These are phyloP conservation scores for Apogon talboti DNA, from an alignment of 2,797 vertebrate genomes.

Conservation along the genomic window DNA sequence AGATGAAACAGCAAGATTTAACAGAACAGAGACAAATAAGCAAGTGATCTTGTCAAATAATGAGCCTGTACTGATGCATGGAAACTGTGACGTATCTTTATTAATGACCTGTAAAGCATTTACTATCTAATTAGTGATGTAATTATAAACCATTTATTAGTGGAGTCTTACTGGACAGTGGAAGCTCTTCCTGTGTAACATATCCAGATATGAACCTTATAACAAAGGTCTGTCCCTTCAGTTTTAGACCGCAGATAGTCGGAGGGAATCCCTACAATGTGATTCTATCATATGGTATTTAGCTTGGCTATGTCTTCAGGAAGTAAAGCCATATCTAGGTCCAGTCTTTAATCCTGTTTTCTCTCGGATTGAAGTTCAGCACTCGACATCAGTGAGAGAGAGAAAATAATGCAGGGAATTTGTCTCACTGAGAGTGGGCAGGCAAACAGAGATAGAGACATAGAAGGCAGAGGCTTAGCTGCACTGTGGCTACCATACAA, in stretches of 20 bases:
- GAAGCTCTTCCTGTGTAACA: background rate
- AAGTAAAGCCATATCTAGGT: slow-evolving; percentile 64
- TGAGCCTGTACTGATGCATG: too few relatives aligned
- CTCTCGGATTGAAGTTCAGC: slow-evolving; percentile 63
- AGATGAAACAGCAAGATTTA: too few relatives aligned
- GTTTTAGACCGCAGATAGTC: slow-evolving; percentile 42
- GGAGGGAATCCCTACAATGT: slow-evolving; percentile 55
- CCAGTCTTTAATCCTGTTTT: slow-evolving; percentile 74
- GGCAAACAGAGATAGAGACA: slow-evolving; percentile 43
- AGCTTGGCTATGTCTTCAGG: slow-evolving; percentile 57
- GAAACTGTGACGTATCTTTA: too few relatives aligned
- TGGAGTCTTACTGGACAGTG: too few relatives aligned
- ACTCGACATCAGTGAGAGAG: slow-evolving; percentile 41
- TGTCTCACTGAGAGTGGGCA: slow-evolving; percentile 55
- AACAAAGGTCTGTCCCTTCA: slow-evolving; percentile 19
- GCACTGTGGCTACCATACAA: slow-evolving; percentile 25
- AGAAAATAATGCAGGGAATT: slow-evolving; percentile 55
- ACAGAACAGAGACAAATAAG: too few relatives aligned
- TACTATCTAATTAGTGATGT: too few relatives aligned
- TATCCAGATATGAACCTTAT: slow-evolving; percentile 45
- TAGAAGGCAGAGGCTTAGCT: slow-evolving; percentile 44
- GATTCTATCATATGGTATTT: slow-evolving; percentile 60
- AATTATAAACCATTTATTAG: too few relatives aligned
- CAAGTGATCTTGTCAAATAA: too few relatives aligned
- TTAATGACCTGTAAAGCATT: too few relatives aligned